Conservation (phyloP, 2,113 vertebrate species). For the cat (Felis catus) region F.catus_Fca126_mat1.0 CM031421.1:44686501-44687000, state of each 20-base stretch:
- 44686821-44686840: conserved; percentile 52
- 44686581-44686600: neutral
- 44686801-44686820: conserved; percentile 90
- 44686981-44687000: conserved; percentile 88
- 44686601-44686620: neutral
- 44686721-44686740: conserved; percentile 85
- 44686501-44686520: neutral
- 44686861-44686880: conserved; percentile 50
- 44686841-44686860: conserved; percentile 59
- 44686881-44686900: conserved; percentile 79
- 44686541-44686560: neutral
- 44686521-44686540: too few relatives aligned
- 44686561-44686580: neutral
- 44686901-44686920: conserved; percentile 88
- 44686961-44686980: conserved; percentile 85
- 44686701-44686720: neutral
- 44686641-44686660: conserved; percentile 58
- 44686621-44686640: neutral
- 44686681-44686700: neutral
- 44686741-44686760: conserved; percentile 88
- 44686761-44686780: conserved; percentile 88
- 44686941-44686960: conserved; percentile 83
- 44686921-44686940: conserved; percentile 89
- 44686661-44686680: rapidly evolving
- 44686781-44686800: conserved; percentile 89